A percentile compares a stretch with the other conserved stretches of the same genome.
Conservation (phyloP, 2,797 vertebrate species). For the Cephalopachus bancanus region DNA sequence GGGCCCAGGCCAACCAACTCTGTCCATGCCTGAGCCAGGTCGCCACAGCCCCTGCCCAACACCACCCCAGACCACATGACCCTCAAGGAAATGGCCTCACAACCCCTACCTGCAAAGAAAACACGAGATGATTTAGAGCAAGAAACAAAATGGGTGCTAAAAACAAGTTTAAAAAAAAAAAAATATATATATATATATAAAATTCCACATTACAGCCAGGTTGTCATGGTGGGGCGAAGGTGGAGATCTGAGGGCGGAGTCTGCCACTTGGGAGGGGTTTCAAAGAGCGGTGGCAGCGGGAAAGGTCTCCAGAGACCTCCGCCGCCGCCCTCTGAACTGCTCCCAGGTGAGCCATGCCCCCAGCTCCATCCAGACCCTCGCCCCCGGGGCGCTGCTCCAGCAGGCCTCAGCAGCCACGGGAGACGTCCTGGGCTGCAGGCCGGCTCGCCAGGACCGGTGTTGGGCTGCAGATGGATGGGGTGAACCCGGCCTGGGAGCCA, state of each 20-base stretch:
- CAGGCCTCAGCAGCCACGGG: not conserved
- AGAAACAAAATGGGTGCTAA: not conserved
- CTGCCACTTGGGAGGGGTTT: not conserved
- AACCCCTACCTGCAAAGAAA: not conserved
- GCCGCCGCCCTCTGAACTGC: not conserved
- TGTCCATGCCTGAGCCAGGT: not conserved
- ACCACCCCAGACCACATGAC: not conserved
- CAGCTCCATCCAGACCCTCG: not conserved
- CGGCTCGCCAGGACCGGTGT: too few relatives aligned
- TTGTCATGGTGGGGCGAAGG: not conserved
- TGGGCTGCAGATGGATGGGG: not conserved
- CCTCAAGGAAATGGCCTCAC: not conserved
- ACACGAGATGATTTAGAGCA: conserved; percentile 10
- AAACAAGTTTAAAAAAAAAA: not conserved
- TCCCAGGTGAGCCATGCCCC: not conserved
- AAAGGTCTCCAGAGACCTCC: not conserved
- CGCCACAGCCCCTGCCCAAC: not conserved
- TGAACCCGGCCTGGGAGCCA: not conserved
- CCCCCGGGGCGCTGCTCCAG: not conserved
- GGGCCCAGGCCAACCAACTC: not conserved
- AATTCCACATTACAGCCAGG: conserved; percentile 16
- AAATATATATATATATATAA: not conserved
- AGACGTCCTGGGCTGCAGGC: not conserved
- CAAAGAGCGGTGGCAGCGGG: not conserved
- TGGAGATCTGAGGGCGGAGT: not conserved